Evolutionary conservation across 2,888 invertebrate species (phyloP), one percentile per base, ranked within the genome.

Genomic region (Mesochorus sp.): DNA sequence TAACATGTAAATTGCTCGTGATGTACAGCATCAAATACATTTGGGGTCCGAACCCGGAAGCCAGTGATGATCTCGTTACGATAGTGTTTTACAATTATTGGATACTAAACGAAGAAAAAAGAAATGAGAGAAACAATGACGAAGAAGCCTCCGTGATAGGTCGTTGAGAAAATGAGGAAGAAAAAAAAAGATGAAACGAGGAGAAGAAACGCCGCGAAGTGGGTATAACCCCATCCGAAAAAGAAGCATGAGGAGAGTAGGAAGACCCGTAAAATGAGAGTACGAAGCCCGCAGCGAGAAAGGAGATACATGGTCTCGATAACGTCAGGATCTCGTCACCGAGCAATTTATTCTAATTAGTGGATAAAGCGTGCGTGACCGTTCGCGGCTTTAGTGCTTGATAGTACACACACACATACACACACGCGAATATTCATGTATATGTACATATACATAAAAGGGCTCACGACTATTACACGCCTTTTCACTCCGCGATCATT

Each of bases 341-440:
- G 82, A 82, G 84, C 83, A 83, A 85, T 85, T 85, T 85, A 85
- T 85, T 85, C 84, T 85, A 85, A 85, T 85, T 85, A 85, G 81
- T 72, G 76, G 34, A 76, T 75, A 74, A 78, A 67, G 68, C 73
- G 77, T 70, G 76, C 76, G 76, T 70, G 76, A 76, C 76, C 64
- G 64, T 76, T 57, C 57, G 39, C 64, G 49, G 14, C 53, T 75
- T 75, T 68, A 28, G 59, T 59, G 47, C 68, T 62, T 42, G 12
- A 6, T 37, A 49, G 14, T 51, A 4, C 8, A 34, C 3, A 6
- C 8, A 55, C 6, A 17, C 28, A 28, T 28, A 24, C 26, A 5
- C 26, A 19, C 12, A 17, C n/a, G 42, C 10, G n/a, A 44, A 24
- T 55, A 42, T 42, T 31, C 21, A 42, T 42, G 12, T 39, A 24